phyloP scores from a whole-genome alignment of 2,888 invertebrate genomes.

The Eupithecia exiguata region DNA sequence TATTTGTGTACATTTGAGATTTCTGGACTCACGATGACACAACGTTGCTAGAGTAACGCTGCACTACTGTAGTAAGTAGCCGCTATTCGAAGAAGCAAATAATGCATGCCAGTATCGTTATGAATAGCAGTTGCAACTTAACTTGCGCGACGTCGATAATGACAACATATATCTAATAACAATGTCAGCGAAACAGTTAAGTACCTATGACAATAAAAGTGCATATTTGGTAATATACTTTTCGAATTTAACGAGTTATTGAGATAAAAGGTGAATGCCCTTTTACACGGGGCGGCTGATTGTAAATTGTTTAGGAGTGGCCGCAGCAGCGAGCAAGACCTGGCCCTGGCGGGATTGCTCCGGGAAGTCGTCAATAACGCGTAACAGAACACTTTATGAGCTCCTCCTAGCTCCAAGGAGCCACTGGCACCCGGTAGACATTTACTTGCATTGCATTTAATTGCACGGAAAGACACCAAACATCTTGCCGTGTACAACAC shows the following conservation, averaged over 20 bases:
- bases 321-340: neutral
- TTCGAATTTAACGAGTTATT: neutral
- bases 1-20: neutral
- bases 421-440: neutral
- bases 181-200: too few relatives aligned
- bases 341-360: neutral
- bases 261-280: slow-evolving; percentile 22
- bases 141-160: neutral
- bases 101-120: neutral
- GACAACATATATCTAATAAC: too few relatives aligned
- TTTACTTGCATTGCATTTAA: neutral
- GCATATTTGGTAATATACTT: neutral
- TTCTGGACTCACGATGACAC: neutral
- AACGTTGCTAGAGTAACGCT: too few relatives aligned
- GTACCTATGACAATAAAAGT: neutral
- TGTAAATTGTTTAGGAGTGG: slow-evolving; percentile 19
- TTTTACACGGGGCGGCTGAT: neutral
- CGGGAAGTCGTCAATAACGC: neutral
- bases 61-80: too few relatives aligned
- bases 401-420: neutral
- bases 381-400: neutral
- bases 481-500: neutral
- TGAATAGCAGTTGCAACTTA: neutral
- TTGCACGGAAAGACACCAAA: neutral
- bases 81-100: neutral